These are phyloP conservation scores for Euura saliciscinereae DNA, from an alignment of 1,140 invertebrate genomes.

Conservation along the genomic window DNA sequence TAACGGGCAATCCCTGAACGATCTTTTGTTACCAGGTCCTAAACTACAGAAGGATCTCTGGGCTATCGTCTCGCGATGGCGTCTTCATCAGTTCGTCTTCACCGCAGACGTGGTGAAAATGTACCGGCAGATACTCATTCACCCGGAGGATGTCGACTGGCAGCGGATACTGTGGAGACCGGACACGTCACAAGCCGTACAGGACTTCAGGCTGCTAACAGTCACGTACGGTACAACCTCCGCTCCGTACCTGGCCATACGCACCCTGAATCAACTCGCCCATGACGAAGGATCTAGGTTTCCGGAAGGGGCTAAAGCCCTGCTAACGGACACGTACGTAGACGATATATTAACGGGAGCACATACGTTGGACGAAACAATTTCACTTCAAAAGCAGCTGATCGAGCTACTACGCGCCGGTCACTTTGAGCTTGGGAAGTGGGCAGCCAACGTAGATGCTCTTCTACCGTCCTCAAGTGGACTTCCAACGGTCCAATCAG, in stretches of 20 bases:
- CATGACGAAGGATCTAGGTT: constrained; percentile 25
- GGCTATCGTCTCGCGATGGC: constrained; percentile 33
- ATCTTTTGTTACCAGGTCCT: constrained; percentile 30
- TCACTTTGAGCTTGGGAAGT: constrained; percentile 23
- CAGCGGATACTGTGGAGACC: constrained; percentile 46
- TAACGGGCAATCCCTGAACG: constrained; percentile 40
- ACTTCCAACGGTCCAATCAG: background rate
- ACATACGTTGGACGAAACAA: background rate
- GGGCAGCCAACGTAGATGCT: constrained; percentile 10
- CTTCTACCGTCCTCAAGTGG: constrained; percentile 25
- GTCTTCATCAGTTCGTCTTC: constrained; percentile 34
- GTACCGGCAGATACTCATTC: constrained; percentile 41
- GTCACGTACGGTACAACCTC: constrained; percentile 35
- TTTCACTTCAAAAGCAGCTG: background rate
- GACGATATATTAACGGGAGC: constrained; percentile 38
- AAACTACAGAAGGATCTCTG: constrained; percentile 26
- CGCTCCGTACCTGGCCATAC: constrained; percentile 37
- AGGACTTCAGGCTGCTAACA: constrained; percentile 26
- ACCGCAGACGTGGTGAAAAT: constrained; percentile 44
- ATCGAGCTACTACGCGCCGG: background rate
- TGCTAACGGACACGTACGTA: constrained; percentile 36
- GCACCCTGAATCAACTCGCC: constrained; percentile 29
- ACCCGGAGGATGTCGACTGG: constrained; percentile 27
- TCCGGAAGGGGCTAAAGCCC: background rate
- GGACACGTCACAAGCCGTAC: constrained; percentile 19